Evolutionary conservation across 2,888 invertebrate species (phyloP), one percentile per base, ranked within the genome.

Genomic region (Hybos culiciformis): DNA sequence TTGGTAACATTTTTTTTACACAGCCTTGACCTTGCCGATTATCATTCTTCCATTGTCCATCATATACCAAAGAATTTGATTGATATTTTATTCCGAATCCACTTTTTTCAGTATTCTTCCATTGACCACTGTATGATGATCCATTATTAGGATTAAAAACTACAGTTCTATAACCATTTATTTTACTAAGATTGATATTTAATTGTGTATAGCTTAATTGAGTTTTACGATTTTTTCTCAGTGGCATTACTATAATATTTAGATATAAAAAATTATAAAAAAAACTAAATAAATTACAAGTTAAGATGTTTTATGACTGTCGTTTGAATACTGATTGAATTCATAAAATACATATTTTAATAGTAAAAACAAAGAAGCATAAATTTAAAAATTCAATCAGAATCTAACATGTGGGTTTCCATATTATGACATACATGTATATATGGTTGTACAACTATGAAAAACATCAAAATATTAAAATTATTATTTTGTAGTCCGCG

Each of bases 1-100:
- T 53, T 12, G 51, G 44, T 8, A 57, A 50, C 3, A 56, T 51
- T 8, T 52, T 53, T 2, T 61, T 50, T 55, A 65, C 52, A 1
- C 55, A 56, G 3, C 65, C 66, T 29, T 51, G 50, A 3, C 64
- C 64, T 43, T 62, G 53, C 4, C 62, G 56, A 40, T 58, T 57
- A 19, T 54, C 54, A 12, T 54, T 34, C 11, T 24, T 31, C 64
- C 64, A 65, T 17, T 56, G 50, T 1, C 66, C 66, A 47, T 61
- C 60, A 33, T 66, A 66, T 29, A 60, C 52, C 3, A 63, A 52
- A 11, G 56, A 53, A 36, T 47, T 45, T 9, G 3, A 26, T 18
- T 44, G 39, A 33, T 42, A 24, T 23, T 33, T 41, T 17, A 33
- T 32, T n/a, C 66, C 66, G 46, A 52, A 62, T 3, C 54, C 55